Evolutionary conservation across 2,888 invertebrate genomes (phyloP), one percentile per base, ranked within the genome.

Genomic region (Dasypolia templi): DNA sequence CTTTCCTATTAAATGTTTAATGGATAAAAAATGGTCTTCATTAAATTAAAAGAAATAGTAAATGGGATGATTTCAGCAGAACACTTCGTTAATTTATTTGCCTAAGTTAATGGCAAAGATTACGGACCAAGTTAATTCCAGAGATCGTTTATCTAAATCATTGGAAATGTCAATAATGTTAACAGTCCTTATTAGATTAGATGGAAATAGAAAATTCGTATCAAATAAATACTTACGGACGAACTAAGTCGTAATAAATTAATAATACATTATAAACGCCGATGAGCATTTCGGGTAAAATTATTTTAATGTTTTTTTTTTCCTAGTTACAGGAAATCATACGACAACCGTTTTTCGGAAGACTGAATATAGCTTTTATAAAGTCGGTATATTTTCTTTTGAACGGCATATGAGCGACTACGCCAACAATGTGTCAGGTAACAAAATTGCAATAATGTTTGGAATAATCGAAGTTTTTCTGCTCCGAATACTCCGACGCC

Each of bases 381-480:
- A 42, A 56, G 51, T n/a, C n/a, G n/a, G n/a, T 62, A 32, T 42
- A 7, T 61, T 69, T 56, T 74, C 14, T 35, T 14, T 26, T 44
- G n/a, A 65, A 65, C 17, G 14, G 26, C 12, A 32, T 67, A 67
- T 79, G 42, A 26, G 32, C 14, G 32, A 32, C 62, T 53, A 53
- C 32, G 55, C 32, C 71, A 80, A 77, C 58, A 81, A 67, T 63
- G 66, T 81, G 69, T 67, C 77, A 44, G 63, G 58, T 63, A 67
- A 71, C 62, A 69, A 81, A 74, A 77, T 71, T 81, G 73, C 71
- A 77, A 66, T 66, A 56, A 44, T 55, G 61, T 64, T 51, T 77
- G 77, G 77, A 81, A 74, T 69, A 82, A 74, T 77, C 63, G 55
- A 72, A 77, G 58, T 66, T 69, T n/a, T n/a, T n/a, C n/a, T 46